Conservation (phyloP, 2,113 vertebrate species). For the Tympanuchus pallidicinctus region DNA sequence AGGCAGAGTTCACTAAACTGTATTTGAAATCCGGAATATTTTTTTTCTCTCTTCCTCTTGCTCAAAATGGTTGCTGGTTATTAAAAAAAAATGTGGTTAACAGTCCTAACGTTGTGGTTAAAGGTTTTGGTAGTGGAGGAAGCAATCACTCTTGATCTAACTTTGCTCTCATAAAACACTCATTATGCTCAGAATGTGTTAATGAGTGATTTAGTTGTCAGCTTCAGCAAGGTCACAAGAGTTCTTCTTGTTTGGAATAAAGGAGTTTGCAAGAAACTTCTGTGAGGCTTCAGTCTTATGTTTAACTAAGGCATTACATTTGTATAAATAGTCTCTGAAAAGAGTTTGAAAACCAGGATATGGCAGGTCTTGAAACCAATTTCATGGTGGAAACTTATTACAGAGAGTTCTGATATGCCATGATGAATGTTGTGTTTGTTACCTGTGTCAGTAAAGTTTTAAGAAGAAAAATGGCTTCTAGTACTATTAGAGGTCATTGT, state of each 20-base stretch:
- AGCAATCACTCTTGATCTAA: no score
- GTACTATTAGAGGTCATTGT: neutral
- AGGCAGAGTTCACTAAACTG: conserved; percentile 22
- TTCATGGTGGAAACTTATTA: neutral
- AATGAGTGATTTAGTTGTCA: neutral
- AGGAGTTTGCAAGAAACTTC: neutral
- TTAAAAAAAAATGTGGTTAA: neutral
- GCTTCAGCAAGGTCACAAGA: neutral
- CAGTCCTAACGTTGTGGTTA: neutral
- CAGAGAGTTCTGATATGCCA: neutral
- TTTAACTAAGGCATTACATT: neutral
- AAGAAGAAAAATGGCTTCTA: neutral
- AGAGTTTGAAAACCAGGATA: neutral
- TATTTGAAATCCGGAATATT: neutral
- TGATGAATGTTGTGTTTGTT: neutral
- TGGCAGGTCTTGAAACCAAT: neutral
- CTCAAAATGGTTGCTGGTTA: neutral
- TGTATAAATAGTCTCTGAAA: neutral
- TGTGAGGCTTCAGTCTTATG: neutral
- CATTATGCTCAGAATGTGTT: neutral
- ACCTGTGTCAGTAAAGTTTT: neutral
- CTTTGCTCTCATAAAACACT: neutral
- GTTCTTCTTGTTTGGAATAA: neutral
- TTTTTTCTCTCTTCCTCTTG: neutral
- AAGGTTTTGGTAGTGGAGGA: neutral